These are phyloP conservation scores for Proteles cristata DNA, from an alignment of 2,113 vertebrate species.

Conservation along the genomic window DNA sequence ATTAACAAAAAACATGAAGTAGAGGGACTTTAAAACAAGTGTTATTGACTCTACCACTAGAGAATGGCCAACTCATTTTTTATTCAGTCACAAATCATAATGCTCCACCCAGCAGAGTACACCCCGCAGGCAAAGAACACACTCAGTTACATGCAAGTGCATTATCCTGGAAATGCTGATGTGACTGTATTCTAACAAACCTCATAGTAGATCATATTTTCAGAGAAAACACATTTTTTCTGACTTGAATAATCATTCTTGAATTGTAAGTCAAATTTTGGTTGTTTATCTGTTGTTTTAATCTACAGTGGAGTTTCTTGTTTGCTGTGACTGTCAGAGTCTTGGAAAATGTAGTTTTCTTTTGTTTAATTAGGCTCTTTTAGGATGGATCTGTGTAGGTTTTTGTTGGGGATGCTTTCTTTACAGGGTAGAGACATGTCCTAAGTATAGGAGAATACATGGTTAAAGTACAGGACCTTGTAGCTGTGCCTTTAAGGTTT, in stretches of 20 bases:
- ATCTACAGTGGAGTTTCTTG: conserved; percentile 41
- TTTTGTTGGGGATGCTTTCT: conserved; percentile 43
- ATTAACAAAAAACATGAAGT: not conserved
- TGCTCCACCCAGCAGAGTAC: not conserved
- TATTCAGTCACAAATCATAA: not conserved
- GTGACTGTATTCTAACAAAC: not conserved
- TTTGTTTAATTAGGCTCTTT: conserved; percentile 59
- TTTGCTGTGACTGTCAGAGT: conserved; percentile 50
- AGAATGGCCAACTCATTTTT: not conserved
- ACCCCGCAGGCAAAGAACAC: not conserved
- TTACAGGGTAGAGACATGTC: not conserved
- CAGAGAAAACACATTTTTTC: conserved; percentile 66
- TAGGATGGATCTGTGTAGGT: not conserved
- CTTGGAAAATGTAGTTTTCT: conserved; percentile 19
- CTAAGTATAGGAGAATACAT: not conserved
- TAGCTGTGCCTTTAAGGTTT: conserved; percentile 17
- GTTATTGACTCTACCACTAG: not conserved
- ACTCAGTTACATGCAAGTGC: not conserved
- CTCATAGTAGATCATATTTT: not conserved
- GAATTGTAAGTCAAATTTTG: conserved; percentile 6
- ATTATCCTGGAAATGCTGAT: conserved; percentile 49
- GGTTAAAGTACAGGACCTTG: not conserved
- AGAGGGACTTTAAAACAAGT: conserved; percentile 18
- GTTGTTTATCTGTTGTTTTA: conserved; percentile 39
- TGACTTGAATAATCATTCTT: conserved; percentile 51